A percentile compares a stretch with the other conserved stretches of the same genome.
phyloP scores from a whole-genome alignment of 2,888 invertebrate genomes.

The Timema cristinae region DNA sequence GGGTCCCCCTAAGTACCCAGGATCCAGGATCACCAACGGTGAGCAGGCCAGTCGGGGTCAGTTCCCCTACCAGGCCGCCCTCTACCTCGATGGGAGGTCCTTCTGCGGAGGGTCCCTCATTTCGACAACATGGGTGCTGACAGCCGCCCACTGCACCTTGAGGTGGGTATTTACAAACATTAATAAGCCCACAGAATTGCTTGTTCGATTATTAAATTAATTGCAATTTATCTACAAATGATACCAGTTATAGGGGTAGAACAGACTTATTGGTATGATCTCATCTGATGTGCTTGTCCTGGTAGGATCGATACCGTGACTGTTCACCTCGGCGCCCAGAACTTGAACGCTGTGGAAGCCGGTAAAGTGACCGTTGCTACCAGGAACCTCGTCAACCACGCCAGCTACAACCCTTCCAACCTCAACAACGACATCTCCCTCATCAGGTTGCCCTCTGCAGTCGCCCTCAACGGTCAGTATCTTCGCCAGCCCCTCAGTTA shows the following conservation, averaged over 20 bases:
- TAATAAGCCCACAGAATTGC: too few species aligned
- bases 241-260: too few species aligned
- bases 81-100: constrained; percentile 27
- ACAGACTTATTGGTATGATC: background rate
- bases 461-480: constrained; percentile 32
- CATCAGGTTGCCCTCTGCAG: constrained; percentile 34
- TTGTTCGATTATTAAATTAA: too few species aligned
- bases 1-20: constrained; percentile 16
- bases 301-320: constrained; percentile 20
- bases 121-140: constrained; percentile 15
- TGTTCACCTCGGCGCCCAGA: background rate
- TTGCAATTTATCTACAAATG: too few species aligned
- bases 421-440: constrained; percentile 19
- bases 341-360: background rate
- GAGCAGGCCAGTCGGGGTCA: constrained; percentile 35
- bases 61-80: constrained; percentile 39
- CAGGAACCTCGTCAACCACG: constrained; percentile 23
- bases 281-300: background rate
- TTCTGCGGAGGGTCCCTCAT: constrained; percentile 38
- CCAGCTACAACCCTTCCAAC: constrained; percentile 35
- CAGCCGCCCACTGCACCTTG: background rate
- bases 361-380: background rate
- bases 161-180: background rate
- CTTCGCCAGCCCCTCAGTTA: background rate
- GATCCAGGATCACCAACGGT: constrained; percentile 36